These are phyloP conservation scores for Hydropotes inermis DNA, from an alignment of 2,113 vertebrate species.

Conservation along the genomic window DNA sequence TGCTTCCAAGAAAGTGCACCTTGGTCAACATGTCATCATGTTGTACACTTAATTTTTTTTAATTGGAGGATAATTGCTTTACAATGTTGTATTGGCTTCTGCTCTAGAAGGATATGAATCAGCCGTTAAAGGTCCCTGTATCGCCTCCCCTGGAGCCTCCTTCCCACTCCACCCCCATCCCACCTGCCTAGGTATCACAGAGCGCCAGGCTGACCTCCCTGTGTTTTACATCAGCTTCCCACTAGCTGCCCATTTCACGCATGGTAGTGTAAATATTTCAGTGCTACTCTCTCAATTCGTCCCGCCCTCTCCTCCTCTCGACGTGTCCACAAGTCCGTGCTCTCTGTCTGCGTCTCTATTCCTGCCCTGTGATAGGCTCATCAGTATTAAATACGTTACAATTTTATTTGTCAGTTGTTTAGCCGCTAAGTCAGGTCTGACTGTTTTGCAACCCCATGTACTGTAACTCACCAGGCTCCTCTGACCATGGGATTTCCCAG, in stretches of 20 bases:
- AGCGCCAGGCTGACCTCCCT: not conserved
- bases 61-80: not conserved
- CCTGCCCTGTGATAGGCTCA: not conserved
- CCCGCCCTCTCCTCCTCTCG: not conserved
- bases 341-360: not conserved
- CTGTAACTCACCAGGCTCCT: not conserved
- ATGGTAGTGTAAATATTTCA: accelerated
- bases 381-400: not conserved
- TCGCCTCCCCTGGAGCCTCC: not conserved
- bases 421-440: not conserved
- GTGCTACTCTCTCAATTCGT: accelerated
- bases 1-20: not conserved
- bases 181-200: not conserved
- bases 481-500: not conserved
- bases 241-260: accelerated
- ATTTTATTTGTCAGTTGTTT: not conserved
- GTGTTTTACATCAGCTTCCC: not conserved
- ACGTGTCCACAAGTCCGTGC: not conserved
- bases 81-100: not conserved
- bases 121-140: not conserved
- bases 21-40: not conserved
- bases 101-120: not conserved
- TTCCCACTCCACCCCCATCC: not conserved
- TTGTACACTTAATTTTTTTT: not conserved
- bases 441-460: not conserved